Conservation (phyloP, 2,888 invertebrate species). For the Tetanocera ferruginea region DNA sequence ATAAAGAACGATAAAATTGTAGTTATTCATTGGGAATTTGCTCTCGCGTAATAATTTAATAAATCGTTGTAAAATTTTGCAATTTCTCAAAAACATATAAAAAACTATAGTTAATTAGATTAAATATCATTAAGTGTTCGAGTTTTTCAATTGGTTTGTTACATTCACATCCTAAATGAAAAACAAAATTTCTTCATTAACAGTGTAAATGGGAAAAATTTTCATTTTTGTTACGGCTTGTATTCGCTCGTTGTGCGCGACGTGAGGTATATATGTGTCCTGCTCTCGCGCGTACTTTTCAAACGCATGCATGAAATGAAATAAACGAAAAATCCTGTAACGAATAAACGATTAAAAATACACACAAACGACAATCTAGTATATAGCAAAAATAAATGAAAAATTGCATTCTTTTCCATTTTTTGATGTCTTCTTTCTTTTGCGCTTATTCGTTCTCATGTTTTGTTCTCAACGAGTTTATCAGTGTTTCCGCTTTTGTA, state of each 20-base stretch:
- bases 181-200: conserved; percentile 29
- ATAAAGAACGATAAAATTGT: conserved; percentile 19
- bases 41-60: conserved; percentile 16
- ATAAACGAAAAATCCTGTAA: conserved; percentile 5
- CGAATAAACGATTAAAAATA: conserved; percentile 41
- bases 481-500: conserved; percentile 37
- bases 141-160: background rate
- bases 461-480: conserved; percentile 35
- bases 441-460: conserved; percentile 10
- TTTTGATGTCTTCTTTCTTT: conserved; percentile 28
- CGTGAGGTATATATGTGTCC: background rate
- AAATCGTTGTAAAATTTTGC: conserved; percentile 1
- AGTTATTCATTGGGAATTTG: conserved; percentile 17
- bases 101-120: background rate
- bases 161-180: background rate
- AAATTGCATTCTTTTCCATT: conserved; percentile 39
- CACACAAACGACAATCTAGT: conserved; percentile 40
- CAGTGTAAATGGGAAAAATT: conserved; percentile 23
- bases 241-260: conserved; percentile 14
- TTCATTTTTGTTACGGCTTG: conserved; percentile 28
- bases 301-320: background rate
- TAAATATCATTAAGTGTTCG: background rate
- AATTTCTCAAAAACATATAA: background rate
- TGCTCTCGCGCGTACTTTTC: background rate
- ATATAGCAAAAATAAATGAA: conserved; percentile 36